Percentiles rank a stretch among this genome's conserved stretches.
Conservation (phyloP, 2,797 vertebrate species). For the Aulostomus chinensis region DNA sequence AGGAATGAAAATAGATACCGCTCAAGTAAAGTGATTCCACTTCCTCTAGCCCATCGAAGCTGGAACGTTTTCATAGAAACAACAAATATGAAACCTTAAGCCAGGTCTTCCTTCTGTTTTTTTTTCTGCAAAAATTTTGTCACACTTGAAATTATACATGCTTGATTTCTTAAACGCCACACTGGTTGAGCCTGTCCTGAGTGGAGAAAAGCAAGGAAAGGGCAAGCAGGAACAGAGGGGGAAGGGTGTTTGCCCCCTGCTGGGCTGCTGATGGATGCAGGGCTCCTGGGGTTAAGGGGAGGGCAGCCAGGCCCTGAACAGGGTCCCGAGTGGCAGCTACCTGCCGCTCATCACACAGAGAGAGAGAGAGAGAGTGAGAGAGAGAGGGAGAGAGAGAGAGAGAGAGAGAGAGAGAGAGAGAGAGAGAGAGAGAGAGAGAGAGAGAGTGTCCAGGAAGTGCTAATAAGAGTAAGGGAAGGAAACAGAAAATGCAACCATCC, state of each 20-base stretch:
- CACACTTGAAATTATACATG: too few relatives aligned
- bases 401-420: conserved; percentile 1
- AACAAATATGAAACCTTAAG: too few relatives aligned
- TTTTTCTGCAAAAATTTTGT: too few relatives aligned
- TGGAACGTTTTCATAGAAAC: too few relatives aligned
- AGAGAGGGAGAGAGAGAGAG: neutral
- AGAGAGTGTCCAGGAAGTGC: neutral
- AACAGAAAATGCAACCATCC: too few relatives aligned
- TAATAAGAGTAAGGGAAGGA: too few relatives aligned
- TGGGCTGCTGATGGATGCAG: conserved; percentile 77
- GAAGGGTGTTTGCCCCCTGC: conserved; percentile 58
- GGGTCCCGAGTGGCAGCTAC: conserved; percentile 61
- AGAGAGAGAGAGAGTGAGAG: neutral
- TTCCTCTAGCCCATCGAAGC: too few relatives aligned
- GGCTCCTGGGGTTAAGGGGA: conserved; percentile 79
- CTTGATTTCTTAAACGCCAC: conserved; percentile 4
- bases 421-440: neutral
- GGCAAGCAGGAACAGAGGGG: conserved; percentile 1
- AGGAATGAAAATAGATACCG: too few relatives aligned
- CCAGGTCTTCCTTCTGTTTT: too few relatives aligned
- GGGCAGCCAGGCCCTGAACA: conserved; percentile 70
- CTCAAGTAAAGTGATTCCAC: too few relatives aligned
- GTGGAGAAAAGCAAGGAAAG: conserved; percentile 9
- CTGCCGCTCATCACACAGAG: conserved; percentile 43
- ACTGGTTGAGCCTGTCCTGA: neutral